Base-by-base conservation (phyloP, 2,888 invertebrate genomes). In the Nomada fabriciana region DNA sequence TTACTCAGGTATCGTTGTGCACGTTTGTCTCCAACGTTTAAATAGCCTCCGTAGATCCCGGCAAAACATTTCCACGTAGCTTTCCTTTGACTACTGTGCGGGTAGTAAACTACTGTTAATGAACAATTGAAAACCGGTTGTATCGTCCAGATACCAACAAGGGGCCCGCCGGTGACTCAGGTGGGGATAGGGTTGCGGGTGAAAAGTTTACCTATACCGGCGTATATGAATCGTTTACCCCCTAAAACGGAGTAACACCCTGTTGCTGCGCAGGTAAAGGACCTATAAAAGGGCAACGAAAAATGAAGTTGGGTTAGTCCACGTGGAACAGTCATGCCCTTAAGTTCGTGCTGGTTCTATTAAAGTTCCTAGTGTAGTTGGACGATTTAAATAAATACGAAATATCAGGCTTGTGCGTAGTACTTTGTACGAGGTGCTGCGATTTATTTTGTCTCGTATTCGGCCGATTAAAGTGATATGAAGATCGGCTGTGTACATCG, bases 221-320 rank as follows among this genome's bases (percentile, higher is more conserved):
- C 29, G 68, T 74, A 20, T 60, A 43, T 42, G n/a, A 55, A 52
- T 60, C 60, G 67, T 25, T 74, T 50, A 61, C 65, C 81, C 74
- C 23, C 60, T 13, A 61, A 70, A 74, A 61, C 50, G 42, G 61
- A 76, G 74, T 75, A 71, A 4, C 47, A 79, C 29, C 67, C 59
- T 61, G 70, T 82, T 67, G 47, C 47, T 47, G 47, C 79, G 15
- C 57, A 47, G 67, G 74, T 67, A 65, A 82, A 70, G 61, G 42
- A n/a, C 43, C 23, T 57, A 13, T 73, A 61, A 67, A 71, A 68
- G 76, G 71, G 42, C 55, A 15, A 29, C 5, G 15, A 18, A 13
- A n/a, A 10, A 25, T 42, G 20, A 7, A 25, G 0, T n/a, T 13
- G 1, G 2, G 10, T 0, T 61, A 78, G 78, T 81, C 1, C 25